A percentile compares a stretch with the other conserved stretches of the same genome.
Conservation (phyloP, 2,888 invertebrate genomes). For the Deilephila elpenor region DNA sequence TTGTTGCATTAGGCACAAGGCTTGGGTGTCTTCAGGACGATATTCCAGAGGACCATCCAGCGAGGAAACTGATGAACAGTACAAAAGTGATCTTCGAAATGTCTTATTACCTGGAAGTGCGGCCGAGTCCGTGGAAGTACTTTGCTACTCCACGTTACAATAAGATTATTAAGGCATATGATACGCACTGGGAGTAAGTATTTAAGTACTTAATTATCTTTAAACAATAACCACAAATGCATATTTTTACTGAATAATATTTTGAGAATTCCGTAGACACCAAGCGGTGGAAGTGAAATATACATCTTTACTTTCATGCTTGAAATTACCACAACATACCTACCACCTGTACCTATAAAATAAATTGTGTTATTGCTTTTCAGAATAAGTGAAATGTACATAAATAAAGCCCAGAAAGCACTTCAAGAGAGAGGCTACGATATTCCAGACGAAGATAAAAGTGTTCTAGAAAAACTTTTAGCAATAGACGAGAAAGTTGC, state of each 20-base stretch:
- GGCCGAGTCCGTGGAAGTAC: conserved; percentile 65
- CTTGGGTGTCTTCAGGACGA: conserved; percentile 67
- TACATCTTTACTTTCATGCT: too few relatives aligned
- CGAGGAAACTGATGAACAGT: conserved; percentile 60
- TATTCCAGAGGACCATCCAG: conserved; percentile 61
- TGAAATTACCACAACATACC: background rate
- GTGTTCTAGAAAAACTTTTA: conserved; percentile 87
- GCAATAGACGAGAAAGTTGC: conserved; percentile 86
- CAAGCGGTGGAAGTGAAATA: too few relatives aligned
- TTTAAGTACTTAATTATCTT: background rate
- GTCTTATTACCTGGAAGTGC: conserved; percentile 62
- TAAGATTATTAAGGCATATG: conserved; percentile 63
- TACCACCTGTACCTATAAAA: background rate
- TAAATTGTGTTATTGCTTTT: conserved; percentile 37
- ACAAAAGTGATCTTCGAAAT: conserved; percentile 60
- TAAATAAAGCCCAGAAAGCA: conserved; percentile 60
- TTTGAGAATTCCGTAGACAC: too few relatives aligned
- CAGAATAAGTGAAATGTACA: conserved; percentile 66
- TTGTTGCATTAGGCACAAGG: conserved; percentile 68
- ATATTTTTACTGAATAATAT: too few relatives aligned
- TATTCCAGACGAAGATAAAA: conserved; percentile 79
- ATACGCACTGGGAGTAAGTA: conserved; percentile 75
- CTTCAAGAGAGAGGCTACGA: conserved; percentile 60
- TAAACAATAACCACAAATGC: background rate
- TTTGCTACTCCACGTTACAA: conserved; percentile 63